Base-by-base conservation (phyloP, 2,797 vertebrate species). In the Smutsia temminckii region DNA sequence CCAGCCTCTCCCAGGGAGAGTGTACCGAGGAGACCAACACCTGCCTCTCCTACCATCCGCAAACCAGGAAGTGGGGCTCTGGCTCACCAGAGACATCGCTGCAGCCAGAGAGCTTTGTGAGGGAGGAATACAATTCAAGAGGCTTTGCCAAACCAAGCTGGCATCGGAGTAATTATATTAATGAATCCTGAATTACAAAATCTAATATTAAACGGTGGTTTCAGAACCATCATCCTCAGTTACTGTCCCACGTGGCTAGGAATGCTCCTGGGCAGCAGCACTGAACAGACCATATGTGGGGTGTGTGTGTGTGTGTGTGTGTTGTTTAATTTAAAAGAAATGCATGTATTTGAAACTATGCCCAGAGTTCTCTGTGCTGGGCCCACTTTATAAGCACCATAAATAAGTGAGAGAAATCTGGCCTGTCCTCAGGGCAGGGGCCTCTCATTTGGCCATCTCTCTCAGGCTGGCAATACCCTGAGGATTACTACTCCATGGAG, bases 131-230 rank as follows among this genome's bases (percentile, higher is more conserved):
- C 88, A 92, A 92, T 89, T 93, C 90, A 34, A 61, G 59, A 91
- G 92, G 80, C 79, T 95, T 66, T 97, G 96, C 96, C 97, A 96
- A 97, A 89, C 74, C 75, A 78, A 71, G 89, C 94, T 96, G 95
- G 96, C 94, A 93, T 96, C 91, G 91, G 92, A 95, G 93, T 95
- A 83, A 97, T 97, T 94, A 85, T 68, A 97, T 97, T 95, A 97
- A 97, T 96, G 96, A 96, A 95, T 96, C 96, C 95, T 64, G 86
- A 94, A 89, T 95, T 97, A 89, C 87, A 95, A 95, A 94, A 95
- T 97, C 96, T 97, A 97, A 96, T 96, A 95, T 96, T 97, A 97
- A 95, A 95, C 3, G 11, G 93, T 89, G 91, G 95, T 91, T 93
- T 89, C 79, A 51, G 83, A 85, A 81, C 66, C 91, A 86, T 83